phyloP scores from a whole-genome alignment of 2,888 invertebrate genomes.

The Rhamnusium bicolor region DNA sequence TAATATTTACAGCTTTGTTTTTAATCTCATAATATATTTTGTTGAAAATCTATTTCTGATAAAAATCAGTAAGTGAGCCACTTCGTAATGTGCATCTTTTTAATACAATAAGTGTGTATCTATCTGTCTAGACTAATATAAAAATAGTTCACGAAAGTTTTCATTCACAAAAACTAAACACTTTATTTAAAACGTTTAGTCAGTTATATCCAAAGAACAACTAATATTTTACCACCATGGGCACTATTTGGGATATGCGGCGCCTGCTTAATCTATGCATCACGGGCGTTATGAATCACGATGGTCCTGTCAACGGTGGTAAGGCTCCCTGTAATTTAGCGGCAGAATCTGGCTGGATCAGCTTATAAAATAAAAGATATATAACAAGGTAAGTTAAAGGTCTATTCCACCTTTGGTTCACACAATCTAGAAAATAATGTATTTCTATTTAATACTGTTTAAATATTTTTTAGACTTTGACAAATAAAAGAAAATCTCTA shows the following conservation, averaged over 20 bases:
- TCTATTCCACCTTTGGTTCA: neutral
- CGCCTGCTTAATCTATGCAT: slow-evolving; percentile 54
- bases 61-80: no score
- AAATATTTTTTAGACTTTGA: no score
- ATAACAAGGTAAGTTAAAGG: neutral
- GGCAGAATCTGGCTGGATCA: slow-evolving; percentile 52
- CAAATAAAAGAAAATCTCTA: no score
- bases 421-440: neutral
- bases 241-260: slow-evolving; percentile 37
- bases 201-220: slow-evolving; percentile 22
- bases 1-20: no score
- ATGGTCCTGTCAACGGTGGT: slow-evolving; percentile 65
- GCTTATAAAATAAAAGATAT: slow-evolving; percentile 6
- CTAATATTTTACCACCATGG: slow-evolving; percentile 37
- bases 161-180: slow-evolving; percentile 39
- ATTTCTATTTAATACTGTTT: no score
- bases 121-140: neutral
- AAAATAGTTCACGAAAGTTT: neutral
- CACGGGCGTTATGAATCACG: slow-evolving; percentile 63
- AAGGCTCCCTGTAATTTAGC: slow-evolving; percentile 64
- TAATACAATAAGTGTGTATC: neutral
- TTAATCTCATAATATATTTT: no score
- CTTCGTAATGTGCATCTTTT: no score
- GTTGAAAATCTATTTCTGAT: no score
- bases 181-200: slow-evolving; percentile 16